Evolutionary conservation across 2,113 vertebrate genomes (phyloP).

Genomic region (Trematocara marginatum): DNA sequence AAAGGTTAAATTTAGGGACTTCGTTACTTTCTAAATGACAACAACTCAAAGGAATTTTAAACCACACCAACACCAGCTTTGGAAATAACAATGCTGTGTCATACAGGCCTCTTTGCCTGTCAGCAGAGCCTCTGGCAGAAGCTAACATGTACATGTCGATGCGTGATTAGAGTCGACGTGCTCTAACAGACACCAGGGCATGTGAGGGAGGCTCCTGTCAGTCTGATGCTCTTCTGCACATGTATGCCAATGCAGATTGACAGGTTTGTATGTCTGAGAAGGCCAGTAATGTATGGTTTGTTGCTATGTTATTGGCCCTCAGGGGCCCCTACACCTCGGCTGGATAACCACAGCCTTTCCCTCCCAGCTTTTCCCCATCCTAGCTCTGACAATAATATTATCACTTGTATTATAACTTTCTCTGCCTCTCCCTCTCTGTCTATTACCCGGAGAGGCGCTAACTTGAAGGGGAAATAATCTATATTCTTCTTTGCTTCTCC

Average conservation of each 20-base stretch:
- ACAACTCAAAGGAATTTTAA: background rate
- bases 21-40: background rate
- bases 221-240: slow-evolving; percentile 71
- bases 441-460: background rate
- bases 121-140: background rate
- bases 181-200: slow-evolving; percentile 45
- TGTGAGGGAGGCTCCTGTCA: slow-evolving; percentile 68
- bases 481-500: background rate
- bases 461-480: background rate
- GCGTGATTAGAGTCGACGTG: slow-evolving; percentile 72
- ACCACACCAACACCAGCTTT: background rate
- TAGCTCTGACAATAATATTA: background rate
- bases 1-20: background rate
- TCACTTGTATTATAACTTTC: background rate
- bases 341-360: slow-evolving; percentile 17
- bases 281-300: slow-evolving; percentile 29
- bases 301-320: slow-evolving; percentile 32
- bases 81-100: background rate
- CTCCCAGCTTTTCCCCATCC: background rate
- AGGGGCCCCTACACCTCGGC: slow-evolving; percentile 8
- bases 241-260: slow-evolving; percentile 59
- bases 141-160: slow-evolving; percentile 37
- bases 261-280: slow-evolving; percentile 52
- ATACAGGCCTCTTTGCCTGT: slow-evolving; percentile 13
- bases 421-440: background rate